Base-by-base conservation (phyloP, 2,113 vertebrate genomes). In the Miniopterus natalensis region DNA sequence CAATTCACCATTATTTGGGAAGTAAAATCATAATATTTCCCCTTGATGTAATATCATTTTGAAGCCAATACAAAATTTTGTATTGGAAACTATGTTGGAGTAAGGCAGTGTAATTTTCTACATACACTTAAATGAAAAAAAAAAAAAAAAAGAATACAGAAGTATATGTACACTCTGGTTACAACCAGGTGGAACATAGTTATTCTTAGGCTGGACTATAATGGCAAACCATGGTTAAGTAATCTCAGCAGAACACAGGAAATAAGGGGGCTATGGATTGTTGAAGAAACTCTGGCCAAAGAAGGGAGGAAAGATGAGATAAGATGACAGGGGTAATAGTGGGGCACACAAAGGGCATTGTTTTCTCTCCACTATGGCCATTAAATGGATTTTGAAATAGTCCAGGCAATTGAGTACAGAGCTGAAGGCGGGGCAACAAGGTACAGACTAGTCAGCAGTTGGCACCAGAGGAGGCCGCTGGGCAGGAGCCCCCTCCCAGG, bases 241-340 rank as follows among this genome's bases (percentile, higher is more conserved):
- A 71, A 63, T 13, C 31, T 55, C 66, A 61, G 29, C 1, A 20
- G 31, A 68, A 42, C 74, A 81, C 49, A 59, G 57, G 65, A 90
- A 90, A 51, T 31, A 14, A 73, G 49, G 27, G 55, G 14, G 14
- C 79, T 59, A 55, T 0, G 3, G 47, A n/a, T 20, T 49, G 31
- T 6, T 65, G 65, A 73, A 84, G 80, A 90, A 73, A 90, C 14
- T 25, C 59, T 90, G 71, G 40, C 31, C 57, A 86, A 20, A 57
- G 42, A 85, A 93, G 13, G 55, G n/a, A 90, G 40, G 53, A 31
- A 84, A 88, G 27, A 78, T 40, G 57, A 88, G 57, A 61, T 55
- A 63, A 73, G 31, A 68, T 15, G 20, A 40, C 27, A 29, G 13
- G 40, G n/a, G 74, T 55, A 45, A 36, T 4, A 12, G 29, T 18